Conservation (phyloP, 2,888 invertebrate species). For the Oscheius sp. region DNA sequence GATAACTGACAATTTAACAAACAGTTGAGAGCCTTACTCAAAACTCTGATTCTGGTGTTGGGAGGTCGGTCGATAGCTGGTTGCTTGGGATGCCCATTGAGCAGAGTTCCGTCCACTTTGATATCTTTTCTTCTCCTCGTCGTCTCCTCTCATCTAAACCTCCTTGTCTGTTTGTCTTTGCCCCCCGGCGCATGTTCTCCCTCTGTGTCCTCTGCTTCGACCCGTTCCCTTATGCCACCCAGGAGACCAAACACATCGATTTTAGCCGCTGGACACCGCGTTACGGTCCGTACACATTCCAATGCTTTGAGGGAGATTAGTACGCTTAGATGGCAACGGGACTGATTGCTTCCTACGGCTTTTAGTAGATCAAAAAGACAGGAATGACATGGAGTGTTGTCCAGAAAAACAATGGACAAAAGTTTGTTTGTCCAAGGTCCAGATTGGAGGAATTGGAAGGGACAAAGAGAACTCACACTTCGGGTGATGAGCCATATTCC, state of each 20-base stretch:
- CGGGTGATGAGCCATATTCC: constrained; percentile 55
- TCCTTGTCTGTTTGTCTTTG: too few relatives aligned
- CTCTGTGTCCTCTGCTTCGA: neutral
- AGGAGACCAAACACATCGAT: constrained; percentile 24
- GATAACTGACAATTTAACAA: constrained; percentile 11
- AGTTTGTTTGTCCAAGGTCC: constrained; percentile 15
- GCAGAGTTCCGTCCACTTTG: constrained; percentile 44
- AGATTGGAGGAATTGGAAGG: neutral
- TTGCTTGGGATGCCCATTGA: constrained; percentile 36
- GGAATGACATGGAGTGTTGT: neutral
- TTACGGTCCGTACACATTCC: constrained; percentile 8
- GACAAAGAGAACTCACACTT: constrained; percentile 42
- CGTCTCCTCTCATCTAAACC: constrained; percentile 52
- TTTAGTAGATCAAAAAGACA: neutral
- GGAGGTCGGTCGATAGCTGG: constrained; percentile 31
- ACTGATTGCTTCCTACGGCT: neutral
- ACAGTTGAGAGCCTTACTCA: constrained; percentile 1
- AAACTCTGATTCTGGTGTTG: constrained; percentile 27
- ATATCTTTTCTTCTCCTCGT: constrained; percentile 45
- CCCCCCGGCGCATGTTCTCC: constrained; percentile 21
- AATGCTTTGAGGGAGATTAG: constrained; percentile 11
- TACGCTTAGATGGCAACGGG: constrained; percentile 1
- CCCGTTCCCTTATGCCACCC: constrained; percentile 8
- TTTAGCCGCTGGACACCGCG: neutral
- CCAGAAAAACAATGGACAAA: neutral